Evolutionary conservation across 2,113 vertebrate species (phyloP).

Genomic region (Menidia beryllina): DNA sequence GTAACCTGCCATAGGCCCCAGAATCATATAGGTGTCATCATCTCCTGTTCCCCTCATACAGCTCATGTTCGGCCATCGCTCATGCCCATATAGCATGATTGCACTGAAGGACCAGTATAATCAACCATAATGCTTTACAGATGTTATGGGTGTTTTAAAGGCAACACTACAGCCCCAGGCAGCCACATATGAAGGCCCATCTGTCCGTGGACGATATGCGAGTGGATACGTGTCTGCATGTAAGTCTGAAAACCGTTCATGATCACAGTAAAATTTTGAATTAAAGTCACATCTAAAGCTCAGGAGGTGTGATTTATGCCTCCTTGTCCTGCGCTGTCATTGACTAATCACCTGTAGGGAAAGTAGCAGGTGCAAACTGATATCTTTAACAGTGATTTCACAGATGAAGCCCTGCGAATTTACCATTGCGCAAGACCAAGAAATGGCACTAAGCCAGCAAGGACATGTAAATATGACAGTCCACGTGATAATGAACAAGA

Average conservation of each 20-base stretch:
- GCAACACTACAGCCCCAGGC: slow-evolving; percentile 69
- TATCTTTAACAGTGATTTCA: slow-evolving; percentile 64
- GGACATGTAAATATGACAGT: slow-evolving; percentile 62
- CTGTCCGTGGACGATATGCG: slow-evolving; percentile 51
- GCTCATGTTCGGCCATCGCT: slow-evolving; percentile 61
- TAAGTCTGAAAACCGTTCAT: slow-evolving; percentile 36
- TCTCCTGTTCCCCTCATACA: slow-evolving; percentile 46
- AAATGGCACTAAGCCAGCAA: slow-evolving; percentile 33
- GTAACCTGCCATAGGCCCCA: slow-evolving; percentile 27
- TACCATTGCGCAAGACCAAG: slow-evolving; percentile 37
- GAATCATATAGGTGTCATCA: slow-evolving; percentile 45
- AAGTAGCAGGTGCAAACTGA: slow-evolving; percentile 72
- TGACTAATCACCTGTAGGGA: slow-evolving; percentile 72
- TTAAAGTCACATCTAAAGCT: slow-evolving; percentile 66
- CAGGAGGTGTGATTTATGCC: slow-evolving; percentile 69
- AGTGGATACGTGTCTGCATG: slow-evolving; percentile 20
- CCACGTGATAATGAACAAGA: slow-evolving; percentile 54
- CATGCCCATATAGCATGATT: slow-evolving; percentile 72
- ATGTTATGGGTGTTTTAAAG: slow-evolving; percentile 77
- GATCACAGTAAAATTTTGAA: slow-evolving; percentile 55
- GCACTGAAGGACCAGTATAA: slow-evolving; percentile 70
- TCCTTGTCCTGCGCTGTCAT: slow-evolving; percentile 58
- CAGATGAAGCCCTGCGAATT: slow-evolving; percentile 56
- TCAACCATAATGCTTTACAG: slow-evolving; percentile 78
- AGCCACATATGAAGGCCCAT: slow-evolving; percentile 63